phyloP scores from a whole-genome alignment of 2,888 invertebrate genomes.

The Acronicta aceris region DNA sequence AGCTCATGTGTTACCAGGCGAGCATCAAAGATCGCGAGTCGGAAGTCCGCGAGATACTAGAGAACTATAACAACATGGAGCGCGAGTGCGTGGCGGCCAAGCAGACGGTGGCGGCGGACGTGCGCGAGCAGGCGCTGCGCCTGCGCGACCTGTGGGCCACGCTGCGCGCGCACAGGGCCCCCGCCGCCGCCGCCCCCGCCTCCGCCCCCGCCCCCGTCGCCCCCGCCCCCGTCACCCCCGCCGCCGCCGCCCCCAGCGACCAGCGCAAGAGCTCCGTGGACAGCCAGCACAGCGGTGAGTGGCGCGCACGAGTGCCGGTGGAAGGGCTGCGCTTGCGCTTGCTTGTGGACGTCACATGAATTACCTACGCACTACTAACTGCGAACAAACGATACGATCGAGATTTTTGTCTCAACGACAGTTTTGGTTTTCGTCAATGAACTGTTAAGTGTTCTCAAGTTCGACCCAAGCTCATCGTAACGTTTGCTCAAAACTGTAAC shows the following conservation, averaged over 20 bases:
- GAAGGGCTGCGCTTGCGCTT: constrained; percentile 20
- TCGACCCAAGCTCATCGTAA: constrained; percentile 9
- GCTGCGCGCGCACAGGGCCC: constrained; percentile 37
- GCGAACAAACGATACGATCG: constrained; percentile 12
- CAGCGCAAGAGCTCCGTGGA: constrained; percentile 51
- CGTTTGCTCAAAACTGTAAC: constrained; percentile 18
- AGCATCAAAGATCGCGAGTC: constrained; percentile 87
- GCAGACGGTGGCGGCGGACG: constrained; percentile 66
- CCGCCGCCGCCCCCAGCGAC: constrained; percentile 19
- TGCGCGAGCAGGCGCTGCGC: constrained; percentile 84
- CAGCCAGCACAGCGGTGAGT: constrained; percentile 69
- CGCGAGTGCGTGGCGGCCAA: constrained; percentile 78
- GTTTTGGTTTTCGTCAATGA: background rate
- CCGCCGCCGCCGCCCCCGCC: background rate
- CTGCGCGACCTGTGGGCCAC: constrained; percentile 86
- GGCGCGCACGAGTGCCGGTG: constrained; percentile 9
- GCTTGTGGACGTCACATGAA: constrained; percentile 41
- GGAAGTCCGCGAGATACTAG: constrained; percentile 90
- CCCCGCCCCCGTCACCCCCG: background rate
- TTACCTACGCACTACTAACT: background rate
- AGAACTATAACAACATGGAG: constrained; percentile 91
- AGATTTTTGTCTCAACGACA: background rate
- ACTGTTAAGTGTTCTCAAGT: background rate
- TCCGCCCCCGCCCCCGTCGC: constrained; percentile 17
- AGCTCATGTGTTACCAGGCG: constrained; percentile 62